These are phyloP conservation scores for Nymphalis c-album DNA, from an alignment of 2,888 invertebrate genomes.

Conservation along the genomic window DNA sequence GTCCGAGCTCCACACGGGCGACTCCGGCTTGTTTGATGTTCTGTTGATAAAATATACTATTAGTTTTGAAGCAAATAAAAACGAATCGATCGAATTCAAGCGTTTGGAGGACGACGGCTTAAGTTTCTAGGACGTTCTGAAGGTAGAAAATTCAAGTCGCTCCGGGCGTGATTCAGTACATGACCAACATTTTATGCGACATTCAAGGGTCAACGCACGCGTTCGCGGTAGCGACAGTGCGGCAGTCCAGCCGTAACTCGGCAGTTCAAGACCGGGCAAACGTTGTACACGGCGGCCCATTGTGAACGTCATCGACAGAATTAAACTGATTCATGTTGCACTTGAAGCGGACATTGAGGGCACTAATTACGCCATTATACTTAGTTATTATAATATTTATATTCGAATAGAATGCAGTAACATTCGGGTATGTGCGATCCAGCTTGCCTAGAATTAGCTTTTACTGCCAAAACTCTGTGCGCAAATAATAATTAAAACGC, in stretches of 20 bases:
- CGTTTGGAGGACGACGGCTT: not conserved
- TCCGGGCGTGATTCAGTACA: conserved; percentile 56
- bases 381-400: conserved; percentile 40
- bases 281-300: conserved; percentile 33
- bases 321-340: conserved; percentile 61
- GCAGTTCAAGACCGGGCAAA: conserved; percentile 62
- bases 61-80: not conserved
- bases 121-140: conserved; percentile 27
- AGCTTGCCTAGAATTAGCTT: conserved; percentile 30
- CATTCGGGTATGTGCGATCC: conserved; percentile 27
- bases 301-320: conserved; percentile 67
- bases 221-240: conserved; percentile 50
- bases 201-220: conserved; percentile 70
- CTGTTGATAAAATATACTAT: conserved; percentile 57
- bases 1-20: conserved; percentile 70
- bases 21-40: conserved; percentile 70
- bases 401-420: conserved; percentile 34
- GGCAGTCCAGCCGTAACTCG: conserved; percentile 34
- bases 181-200: conserved; percentile 64
- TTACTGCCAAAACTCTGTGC: conserved; percentile 38
- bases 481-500: conserved; percentile 23
- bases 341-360: conserved; percentile 45
- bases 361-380: conserved; percentile 41
- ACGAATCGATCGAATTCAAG: not conserved
- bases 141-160: conserved; percentile 41